Conservation (phyloP, 2,888 invertebrate genomes). For the Orchestes rusci region DNA sequence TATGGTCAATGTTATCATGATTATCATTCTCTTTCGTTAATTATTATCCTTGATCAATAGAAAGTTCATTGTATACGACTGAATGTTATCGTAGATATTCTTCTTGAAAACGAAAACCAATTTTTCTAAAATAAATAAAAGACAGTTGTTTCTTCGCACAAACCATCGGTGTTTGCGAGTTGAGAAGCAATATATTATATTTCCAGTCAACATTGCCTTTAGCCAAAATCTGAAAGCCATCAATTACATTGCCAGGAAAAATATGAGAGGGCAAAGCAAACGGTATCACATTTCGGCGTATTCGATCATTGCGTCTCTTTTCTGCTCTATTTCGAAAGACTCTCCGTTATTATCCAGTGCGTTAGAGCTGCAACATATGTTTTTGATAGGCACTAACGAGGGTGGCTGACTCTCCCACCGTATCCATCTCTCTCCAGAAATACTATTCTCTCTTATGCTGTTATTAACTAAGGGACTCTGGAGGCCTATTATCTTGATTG, state of each 20-base stretch:
- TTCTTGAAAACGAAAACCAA: too few species aligned
- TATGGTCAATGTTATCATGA: too few species aligned
- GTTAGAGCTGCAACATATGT: slow-evolving; percentile 44
- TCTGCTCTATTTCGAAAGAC: too few species aligned
- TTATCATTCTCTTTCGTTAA: too few species aligned
- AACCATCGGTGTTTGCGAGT: too few species aligned
- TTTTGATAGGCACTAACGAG: slow-evolving; percentile 43
- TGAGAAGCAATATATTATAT: too few species aligned
- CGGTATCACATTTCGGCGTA: slow-evolving; percentile 19
- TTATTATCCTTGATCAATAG: too few species aligned
- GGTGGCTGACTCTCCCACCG: slow-evolving; percentile 32
- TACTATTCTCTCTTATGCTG: slow-evolving; percentile 12
- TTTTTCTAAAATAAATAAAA: background rate
- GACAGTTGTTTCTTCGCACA: background rate
- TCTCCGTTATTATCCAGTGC: slow-evolving; percentile 40
- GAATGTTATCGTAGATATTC: too few species aligned
- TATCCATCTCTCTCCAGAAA: slow-evolving; percentile 20
- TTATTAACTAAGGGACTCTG: slow-evolving; percentile 12
- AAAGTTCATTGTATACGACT: too few species aligned
- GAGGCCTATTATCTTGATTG: slow-evolving; percentile 9
- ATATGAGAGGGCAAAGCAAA: slow-evolving; percentile 10
- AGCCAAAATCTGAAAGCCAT: slow-evolving; percentile 8
- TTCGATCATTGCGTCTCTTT: slow-evolving; percentile 33
- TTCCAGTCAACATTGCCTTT: too few species aligned
- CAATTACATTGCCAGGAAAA: slow-evolving; percentile 13